phyloP scores from a whole-genome alignment of 2,888 invertebrate species.

The Lepidocyrtinus sp. region DNA sequence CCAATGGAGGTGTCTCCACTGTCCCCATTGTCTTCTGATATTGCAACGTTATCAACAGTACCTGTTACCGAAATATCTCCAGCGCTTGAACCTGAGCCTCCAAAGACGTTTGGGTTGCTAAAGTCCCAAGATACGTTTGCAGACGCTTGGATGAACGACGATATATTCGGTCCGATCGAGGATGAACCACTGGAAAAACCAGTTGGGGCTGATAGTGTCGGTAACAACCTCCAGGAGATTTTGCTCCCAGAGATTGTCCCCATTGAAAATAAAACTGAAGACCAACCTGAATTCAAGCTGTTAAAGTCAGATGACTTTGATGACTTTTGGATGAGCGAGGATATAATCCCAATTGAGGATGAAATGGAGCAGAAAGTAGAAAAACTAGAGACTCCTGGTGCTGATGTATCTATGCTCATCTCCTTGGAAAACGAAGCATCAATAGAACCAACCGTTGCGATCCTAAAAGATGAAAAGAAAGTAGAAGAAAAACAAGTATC shows the following conservation, averaged over 20 bases:
- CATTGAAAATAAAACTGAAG: not conserved
- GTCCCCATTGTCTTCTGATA: not conserved
- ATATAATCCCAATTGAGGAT: slow-evolving; percentile 17
- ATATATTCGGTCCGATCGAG: slow-evolving; percentile 37
- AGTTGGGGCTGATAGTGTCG: not conserved
- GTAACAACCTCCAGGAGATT: not conserved
- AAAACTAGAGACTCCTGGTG: not conserved
- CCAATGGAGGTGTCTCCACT: not conserved
- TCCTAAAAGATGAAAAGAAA: not conserved
- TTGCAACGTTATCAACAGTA: too few relatives aligned
- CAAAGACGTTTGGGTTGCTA: slow-evolving; percentile 13
- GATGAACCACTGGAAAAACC: slow-evolving; percentile 20
- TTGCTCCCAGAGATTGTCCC: not conserved
- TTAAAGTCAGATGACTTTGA: slow-evolving; percentile 29
- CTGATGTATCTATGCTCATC: not conserved
- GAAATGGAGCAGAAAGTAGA: not conserved
- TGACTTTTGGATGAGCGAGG: slow-evolving; percentile 30
- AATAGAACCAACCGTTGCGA: too few relatives aligned
- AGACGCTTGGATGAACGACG: slow-evolving; percentile 60
- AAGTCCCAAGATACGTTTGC: slow-evolving; percentile 36
- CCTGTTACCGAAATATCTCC: not conserved
- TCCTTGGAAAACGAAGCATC: not conserved
- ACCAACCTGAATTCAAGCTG: not conserved
- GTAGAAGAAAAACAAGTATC: not conserved
- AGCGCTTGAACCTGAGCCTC: not conserved